Evolutionary conservation across 2,113 vertebrate genomes (phyloP).

Genomic region (Centrocercus urophasianus): DNA sequence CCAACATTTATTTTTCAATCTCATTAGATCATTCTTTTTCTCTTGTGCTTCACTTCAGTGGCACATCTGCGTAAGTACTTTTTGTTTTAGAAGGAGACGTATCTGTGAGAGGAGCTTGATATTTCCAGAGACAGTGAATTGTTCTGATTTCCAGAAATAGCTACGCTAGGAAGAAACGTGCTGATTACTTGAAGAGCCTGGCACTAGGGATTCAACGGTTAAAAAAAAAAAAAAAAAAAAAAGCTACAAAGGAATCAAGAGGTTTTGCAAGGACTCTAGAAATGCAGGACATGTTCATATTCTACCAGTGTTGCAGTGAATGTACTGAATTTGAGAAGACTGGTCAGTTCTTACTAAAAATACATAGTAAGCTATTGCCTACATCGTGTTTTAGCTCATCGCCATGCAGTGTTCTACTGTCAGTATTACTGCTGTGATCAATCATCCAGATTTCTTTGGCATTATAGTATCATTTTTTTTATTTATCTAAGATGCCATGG

Average conservation of each 20-base stretch:
- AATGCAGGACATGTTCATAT: not conserved
- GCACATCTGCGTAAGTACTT: not conserved
- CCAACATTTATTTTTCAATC: not conserved
- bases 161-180: not conserved
- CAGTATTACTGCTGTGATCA: not conserved
- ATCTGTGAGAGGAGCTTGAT: not conserved
- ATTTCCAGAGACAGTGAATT: not conserved
- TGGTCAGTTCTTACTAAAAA: not conserved
- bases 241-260: not conserved
- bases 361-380: not conserved
- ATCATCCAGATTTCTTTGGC: not conserved
- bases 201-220: not conserved
- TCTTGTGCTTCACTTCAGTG: not conserved
- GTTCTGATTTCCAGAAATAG: constrained; percentile 27
- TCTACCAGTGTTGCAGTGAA: not conserved
- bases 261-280: not conserved
- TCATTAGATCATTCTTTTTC: not conserved
- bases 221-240: not conserved
- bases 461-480: not conserved
- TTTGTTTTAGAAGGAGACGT: not conserved
- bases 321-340: not conserved
- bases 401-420: not conserved
- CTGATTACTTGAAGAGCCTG: not conserved
- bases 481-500: not conserved
- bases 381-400: not conserved